These are phyloP conservation scores for Dipodomys merriami DNA, from an alignment of 2,113 vertebrate genomes.

Conservation along the genomic window DNA sequence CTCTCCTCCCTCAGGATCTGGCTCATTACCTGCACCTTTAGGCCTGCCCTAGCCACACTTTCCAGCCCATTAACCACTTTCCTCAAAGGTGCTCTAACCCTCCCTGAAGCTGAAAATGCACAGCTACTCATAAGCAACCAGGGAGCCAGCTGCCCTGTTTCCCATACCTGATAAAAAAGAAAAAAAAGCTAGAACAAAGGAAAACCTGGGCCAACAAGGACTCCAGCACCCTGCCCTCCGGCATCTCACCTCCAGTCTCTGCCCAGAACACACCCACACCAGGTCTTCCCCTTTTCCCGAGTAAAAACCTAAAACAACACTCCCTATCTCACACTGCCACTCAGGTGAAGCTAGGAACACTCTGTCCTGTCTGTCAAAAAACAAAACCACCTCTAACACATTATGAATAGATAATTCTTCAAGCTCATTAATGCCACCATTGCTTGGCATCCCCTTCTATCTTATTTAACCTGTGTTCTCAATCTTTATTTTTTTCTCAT, in stretches of 20 bases:
- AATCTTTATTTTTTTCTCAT: conserved; percentile 11
- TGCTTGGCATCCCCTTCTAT: background rate
- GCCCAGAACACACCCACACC: background rate
- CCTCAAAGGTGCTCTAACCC: background rate
- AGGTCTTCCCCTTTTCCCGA: background rate
- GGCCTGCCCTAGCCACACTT: conserved; percentile 6
- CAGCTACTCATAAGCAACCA: background rate
- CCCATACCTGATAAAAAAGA: background rate
- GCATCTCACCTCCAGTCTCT: background rate
- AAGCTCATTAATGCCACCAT: background rate
- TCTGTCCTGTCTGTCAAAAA: conserved; percentile 16
- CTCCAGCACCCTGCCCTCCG: background rate
- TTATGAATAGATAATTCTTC: background rate
- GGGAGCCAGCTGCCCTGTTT: conserved; percentile 59
- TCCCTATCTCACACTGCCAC: conserved; percentile 20
- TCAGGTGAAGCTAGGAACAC: background rate
- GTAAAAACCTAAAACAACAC: background rate
- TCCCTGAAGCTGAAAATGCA: conserved; percentile 13
- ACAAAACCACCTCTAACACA: background rate
- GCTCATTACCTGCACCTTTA: conserved; percentile 26
- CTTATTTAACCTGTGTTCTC: conserved; percentile 28
- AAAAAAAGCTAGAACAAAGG: background rate
- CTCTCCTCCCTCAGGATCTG: background rate
- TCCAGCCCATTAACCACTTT: conserved; percentile 62
- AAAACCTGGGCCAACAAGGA: background rate